Conservation (phyloP, 2,888 invertebrate species). For the Fragum whitleyi region DNA sequence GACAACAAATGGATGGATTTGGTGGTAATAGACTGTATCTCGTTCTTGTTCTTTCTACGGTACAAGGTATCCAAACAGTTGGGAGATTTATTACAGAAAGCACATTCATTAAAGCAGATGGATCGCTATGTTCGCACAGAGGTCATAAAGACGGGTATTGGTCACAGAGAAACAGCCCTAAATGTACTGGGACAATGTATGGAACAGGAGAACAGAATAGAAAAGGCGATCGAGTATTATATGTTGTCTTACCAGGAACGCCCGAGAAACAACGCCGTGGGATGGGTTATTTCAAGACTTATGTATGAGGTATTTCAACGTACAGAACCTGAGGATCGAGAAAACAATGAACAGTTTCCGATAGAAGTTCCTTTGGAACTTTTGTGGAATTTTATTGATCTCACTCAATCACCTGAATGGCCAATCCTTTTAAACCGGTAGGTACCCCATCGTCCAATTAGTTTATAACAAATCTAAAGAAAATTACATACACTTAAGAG, state of each 20-base stretch:
- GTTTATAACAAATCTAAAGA: too few relatives aligned
- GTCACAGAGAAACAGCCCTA: neutral
- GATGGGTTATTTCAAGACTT: neutral
- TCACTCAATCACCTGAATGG: too few relatives aligned
- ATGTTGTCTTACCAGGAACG: neutral
- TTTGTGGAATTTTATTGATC: too few relatives aligned
- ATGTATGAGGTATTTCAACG: too few relatives aligned
- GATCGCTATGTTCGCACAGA: neutral
- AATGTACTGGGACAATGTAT: neutral
- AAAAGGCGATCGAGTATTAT: neutral
- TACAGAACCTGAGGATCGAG: too few relatives aligned
- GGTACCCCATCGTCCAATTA: too few relatives aligned
- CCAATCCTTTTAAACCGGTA: too few relatives aligned
- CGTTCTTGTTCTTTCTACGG: neutral
- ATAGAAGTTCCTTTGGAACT: too few relatives aligned
- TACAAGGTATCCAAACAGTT: neutral
- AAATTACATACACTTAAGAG: too few relatives aligned
- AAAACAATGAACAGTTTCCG: too few relatives aligned
- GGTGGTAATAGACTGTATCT: neutral
- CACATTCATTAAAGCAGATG: neutral
- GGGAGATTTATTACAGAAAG: neutral
- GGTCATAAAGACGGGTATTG: neutral
- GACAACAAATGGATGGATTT: neutral
- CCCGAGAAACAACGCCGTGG: neutral
- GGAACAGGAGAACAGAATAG: neutral